Base-by-base conservation (phyloP, 2,888 invertebrate species). In the Ornithoptera alexandrae region DNA sequence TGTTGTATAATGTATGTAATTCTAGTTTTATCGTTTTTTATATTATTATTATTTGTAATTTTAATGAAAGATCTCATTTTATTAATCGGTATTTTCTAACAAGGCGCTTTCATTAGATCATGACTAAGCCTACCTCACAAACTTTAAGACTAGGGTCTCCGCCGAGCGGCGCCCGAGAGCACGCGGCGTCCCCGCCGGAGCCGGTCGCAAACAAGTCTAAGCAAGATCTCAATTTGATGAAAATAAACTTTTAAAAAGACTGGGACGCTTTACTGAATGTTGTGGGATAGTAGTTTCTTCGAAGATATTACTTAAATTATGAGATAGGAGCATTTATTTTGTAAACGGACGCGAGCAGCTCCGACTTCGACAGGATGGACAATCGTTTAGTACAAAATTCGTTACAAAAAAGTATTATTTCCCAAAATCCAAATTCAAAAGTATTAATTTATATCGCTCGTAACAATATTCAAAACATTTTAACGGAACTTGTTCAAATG, bases 31-130 rank as follows among this genome's bases (percentile, higher is more conserved):
- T 88, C 86, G 87, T 89, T 88, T 91, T 89, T 87, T 53, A n/a
- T 90, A 88, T 90, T 46, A 88, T 90, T 87, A 90, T 90, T 90
- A 90, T 91, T 90, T 87, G 89, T 92, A 92, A 90, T 90, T 92
- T 87, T 92, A 92, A 92, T 92, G 91, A 92, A 92, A 92, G 92
- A 92, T 92, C 92, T 92, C 92, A 92, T 92, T 92, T 92, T 90
- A 92, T 91, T 92, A 92, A 92, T 92, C 92, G 92, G 92, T 92
- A 92, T 92, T 92, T 91, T 90, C 88, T 92, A 92, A 92, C 92
- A 92, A 92, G 92, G 92, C 92, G 92, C 91, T 92, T 89, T 92
- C 92, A 91, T 92, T 90, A 90, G 87, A 91, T 90, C 92, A 92
- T 92, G 92, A 92, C 92, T 92, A 89, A 88, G 92, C 92, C 92